These are phyloP conservation scores for Apis florea DNA, from an alignment of 1,140 invertebrate species.

Conservation along the genomic window DNA sequence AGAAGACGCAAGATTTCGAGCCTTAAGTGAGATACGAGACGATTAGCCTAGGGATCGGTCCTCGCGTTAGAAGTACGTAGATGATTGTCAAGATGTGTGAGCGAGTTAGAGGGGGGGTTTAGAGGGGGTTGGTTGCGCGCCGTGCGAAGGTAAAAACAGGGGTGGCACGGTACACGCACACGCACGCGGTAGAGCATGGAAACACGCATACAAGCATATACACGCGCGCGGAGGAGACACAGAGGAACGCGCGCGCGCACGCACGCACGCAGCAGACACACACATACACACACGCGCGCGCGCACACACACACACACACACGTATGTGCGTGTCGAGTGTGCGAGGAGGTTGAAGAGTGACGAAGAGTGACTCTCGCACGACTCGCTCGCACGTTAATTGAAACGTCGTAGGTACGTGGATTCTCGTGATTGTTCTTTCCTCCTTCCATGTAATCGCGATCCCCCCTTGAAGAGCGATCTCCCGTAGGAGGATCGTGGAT, in stretches of 20 bases:
- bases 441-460: neutral
- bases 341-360: constrained; percentile 23
- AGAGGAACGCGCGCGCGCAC: neutral
- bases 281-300: no score
- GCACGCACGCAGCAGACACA: no score
- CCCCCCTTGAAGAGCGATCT: neutral
- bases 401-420: constrained; percentile 70
- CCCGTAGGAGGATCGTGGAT: no score
- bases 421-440: constrained; percentile 7
- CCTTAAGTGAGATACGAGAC: neutral
- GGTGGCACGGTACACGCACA: neutral
- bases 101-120: constrained; percentile 26
- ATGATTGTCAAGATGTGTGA: constrained; percentile 61
- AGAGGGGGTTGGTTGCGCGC: neutral
- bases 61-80: constrained; percentile 37
- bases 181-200: neutral
- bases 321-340: constrained; percentile 34
- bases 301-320: constrained; percentile 5
- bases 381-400: constrained; percentile 70
- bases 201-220: neutral
- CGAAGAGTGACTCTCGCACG: neutral
- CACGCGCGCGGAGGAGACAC: no score
- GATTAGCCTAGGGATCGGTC: constrained; percentile 35
- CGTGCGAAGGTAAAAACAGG: constrained; percentile 22
- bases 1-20: neutral